A percentile compares a stretch with the other conserved stretches of the same genome.
These are phyloP conservation scores for Thinocorus orbignyianus DNA, from an alignment of 2,113 vertebrate genomes.

Conservation along the genomic window DNA sequence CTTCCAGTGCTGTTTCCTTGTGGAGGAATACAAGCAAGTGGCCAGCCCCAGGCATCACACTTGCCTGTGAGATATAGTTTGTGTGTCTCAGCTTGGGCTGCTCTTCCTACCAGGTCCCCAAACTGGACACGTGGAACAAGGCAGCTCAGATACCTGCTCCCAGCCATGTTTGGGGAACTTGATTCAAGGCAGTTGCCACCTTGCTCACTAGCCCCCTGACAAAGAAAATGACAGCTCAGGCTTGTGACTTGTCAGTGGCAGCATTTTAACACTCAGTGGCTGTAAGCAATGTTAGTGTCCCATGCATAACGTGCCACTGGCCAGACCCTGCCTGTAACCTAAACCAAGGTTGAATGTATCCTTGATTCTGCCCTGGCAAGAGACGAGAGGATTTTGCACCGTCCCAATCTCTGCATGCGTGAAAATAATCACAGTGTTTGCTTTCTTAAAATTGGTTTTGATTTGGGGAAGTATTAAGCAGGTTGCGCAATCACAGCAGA, in stretches of 20 bases:
- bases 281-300: not conserved
- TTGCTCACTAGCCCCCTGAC: not conserved
- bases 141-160: not conserved
- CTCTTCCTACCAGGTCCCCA: not conserved
- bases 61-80: not conserved
- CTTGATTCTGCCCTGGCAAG: not conserved
- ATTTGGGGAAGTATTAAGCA: not conserved
- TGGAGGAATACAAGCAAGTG: not conserved
- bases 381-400: not conserved
- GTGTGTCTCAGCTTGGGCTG: not conserved
- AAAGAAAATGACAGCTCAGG: not conserved
- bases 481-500: not conserved
- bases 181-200: not conserved
- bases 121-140: fast-evolving
- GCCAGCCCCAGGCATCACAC: not conserved
- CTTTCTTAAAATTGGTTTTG: not conserved
- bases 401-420: not conserved
- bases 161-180: not conserved
- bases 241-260: not conserved
- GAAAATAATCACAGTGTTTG: not conserved
- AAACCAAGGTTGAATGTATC: not conserved
- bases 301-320: not conserved
- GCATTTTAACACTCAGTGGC: not conserved
- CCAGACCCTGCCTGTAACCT: not conserved
- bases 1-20: not conserved